Evolutionary conservation across 2,113 vertebrate species (phyloP).

Genomic region (Hyaena hyaena): DNA sequence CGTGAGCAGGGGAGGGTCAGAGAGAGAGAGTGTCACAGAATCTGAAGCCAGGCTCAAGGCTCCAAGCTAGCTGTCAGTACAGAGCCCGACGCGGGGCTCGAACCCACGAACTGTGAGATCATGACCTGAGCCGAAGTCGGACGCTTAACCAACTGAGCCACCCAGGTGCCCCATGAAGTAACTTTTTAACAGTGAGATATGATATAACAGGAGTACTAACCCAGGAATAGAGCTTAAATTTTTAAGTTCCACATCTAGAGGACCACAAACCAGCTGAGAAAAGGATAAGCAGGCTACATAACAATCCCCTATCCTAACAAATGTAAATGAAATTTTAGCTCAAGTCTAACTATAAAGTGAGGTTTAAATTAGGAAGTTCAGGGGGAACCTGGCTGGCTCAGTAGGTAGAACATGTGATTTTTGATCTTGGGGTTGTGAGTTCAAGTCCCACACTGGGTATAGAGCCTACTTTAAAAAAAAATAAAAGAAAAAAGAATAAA

Average conservation of each 20-base stretch:
- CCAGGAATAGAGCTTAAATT: background rate
- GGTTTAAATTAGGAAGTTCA: conserved; percentile 35
- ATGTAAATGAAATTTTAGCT: conserved; percentile 11
- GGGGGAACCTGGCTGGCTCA: background rate
- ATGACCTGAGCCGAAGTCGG: too few relatives aligned
- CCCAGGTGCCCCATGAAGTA: too few relatives aligned
- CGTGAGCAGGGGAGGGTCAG: too few relatives aligned
- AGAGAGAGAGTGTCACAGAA: too few relatives aligned
- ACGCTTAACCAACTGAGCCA: too few relatives aligned
- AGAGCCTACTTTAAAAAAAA: background rate
- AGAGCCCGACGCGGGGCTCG: too few relatives aligned
- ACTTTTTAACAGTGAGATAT: background rate
- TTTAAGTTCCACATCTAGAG: background rate
- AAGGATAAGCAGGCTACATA: background rate
- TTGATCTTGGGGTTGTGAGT: background rate
- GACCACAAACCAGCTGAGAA: conserved; percentile 3
- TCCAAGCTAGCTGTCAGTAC: too few relatives aligned
- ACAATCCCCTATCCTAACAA: background rate
- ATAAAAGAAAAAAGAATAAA: background rate
- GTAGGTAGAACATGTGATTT: background rate
- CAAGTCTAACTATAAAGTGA: conserved; percentile 46
- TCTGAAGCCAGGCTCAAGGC: too few relatives aligned
- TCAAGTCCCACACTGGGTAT: background rate
- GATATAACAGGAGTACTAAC: background rate
- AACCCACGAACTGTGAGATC: too few relatives aligned